Conservation (phyloP, 2,888 invertebrate species). For the Drosophila leonis region DNA sequence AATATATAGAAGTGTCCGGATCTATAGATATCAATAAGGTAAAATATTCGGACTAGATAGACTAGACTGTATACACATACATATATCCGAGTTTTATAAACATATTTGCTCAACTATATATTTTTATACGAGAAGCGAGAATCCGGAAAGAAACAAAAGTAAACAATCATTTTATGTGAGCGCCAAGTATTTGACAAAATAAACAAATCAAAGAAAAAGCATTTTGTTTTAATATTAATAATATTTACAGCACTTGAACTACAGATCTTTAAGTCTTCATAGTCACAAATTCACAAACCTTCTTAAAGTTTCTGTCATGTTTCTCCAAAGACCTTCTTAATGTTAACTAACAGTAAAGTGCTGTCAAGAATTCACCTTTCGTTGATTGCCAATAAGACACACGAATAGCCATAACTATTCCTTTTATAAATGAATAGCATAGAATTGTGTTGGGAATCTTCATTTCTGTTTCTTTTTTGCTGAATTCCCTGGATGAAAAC, state of each 20-base stretch:
- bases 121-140: background rate
- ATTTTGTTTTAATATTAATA: background rate
- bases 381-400: background rate
- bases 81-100: background rate
- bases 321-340: background rate
- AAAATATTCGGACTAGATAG: background rate
- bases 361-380: background rate
- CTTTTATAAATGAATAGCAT: background rate
- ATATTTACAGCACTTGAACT: background rate
- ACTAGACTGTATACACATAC: background rate
- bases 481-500: background rate
- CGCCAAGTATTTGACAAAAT: background rate
- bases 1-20: too few relatives aligned
- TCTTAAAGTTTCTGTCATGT: background rate
- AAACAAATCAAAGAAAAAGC: conserved; percentile 1
- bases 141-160: background rate
- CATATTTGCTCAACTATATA: background rate
- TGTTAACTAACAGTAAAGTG: background rate
- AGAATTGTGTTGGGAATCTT: background rate
- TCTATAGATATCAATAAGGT: background rate
- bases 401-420: background rate
- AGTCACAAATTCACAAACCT: background rate
- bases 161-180: background rate
- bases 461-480: background rate
- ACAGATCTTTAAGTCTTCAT: background rate